A percentile compares a stretch with the other conserved stretches of the same genome.
Evolutionary conservation across 2,797 vertebrate genomes (phyloP).

Genomic region (Aldrovandia affinis): DNA sequence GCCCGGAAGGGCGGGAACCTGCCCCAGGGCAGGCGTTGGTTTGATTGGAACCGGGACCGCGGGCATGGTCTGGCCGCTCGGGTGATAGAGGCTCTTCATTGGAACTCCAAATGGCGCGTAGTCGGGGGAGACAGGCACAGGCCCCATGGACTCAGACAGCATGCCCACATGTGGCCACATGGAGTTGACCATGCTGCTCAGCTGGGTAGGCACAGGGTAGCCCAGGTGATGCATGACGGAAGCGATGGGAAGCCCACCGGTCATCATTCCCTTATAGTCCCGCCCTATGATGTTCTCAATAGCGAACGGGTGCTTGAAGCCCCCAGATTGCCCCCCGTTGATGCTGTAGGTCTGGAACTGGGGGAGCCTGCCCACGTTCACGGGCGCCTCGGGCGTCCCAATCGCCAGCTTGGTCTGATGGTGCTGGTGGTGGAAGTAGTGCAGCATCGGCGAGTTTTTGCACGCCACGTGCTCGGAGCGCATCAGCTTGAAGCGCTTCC

Average conservation of each 20-base stretch:
- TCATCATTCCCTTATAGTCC: slow-evolving; percentile 93
- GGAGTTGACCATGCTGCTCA: slow-evolving; percentile 88
- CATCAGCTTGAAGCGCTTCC: slow-evolving; percentile 90
- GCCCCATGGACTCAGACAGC: slow-evolving; percentile 83
- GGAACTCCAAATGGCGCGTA: slow-evolving; percentile 90
- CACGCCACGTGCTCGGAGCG: slow-evolving; percentile 77
- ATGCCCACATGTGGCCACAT: slow-evolving; percentile 95
- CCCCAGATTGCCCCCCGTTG: slow-evolving; percentile 76
- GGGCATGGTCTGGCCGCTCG: slow-evolving; percentile 81
- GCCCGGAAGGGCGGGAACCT: slow-evolving; percentile 71
- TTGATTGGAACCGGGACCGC: slow-evolving; percentile 94
- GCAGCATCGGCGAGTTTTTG: slow-evolving; percentile 85
- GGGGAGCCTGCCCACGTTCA: slow-evolving; percentile 80
- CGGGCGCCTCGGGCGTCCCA: slow-evolving; percentile 73
- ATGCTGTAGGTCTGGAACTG: slow-evolving; percentile 86
- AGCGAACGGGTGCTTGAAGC: slow-evolving; percentile 95
- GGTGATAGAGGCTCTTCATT: slow-evolving; percentile 89
- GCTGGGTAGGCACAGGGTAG: slow-evolving; percentile 87
- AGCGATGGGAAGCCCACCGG: slow-evolving; percentile 87
- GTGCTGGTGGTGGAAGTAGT: slow-evolving; percentile 87
- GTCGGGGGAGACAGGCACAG: slow-evolving; percentile 81
- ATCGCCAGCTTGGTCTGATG: slow-evolving; percentile 71
- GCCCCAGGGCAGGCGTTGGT: slow-evolving; percentile 82
- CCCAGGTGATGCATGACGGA: slow-evolving; percentile 97
- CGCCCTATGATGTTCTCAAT: slow-evolving; percentile 96